Conservation (phyloP, 2,113 vertebrate genomes). For the Origma solitaria region DNA sequence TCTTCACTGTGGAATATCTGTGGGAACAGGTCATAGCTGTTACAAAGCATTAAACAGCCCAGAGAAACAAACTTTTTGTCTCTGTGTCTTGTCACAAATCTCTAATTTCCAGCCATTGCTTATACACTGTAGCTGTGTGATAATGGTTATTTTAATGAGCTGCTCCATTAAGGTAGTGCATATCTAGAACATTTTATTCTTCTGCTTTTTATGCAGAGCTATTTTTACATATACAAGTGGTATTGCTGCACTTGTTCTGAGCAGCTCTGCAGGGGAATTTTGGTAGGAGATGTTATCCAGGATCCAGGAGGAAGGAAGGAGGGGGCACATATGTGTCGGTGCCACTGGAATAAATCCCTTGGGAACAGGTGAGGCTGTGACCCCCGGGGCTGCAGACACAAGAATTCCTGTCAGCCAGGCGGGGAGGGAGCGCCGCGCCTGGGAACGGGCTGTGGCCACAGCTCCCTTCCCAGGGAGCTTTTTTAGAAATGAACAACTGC, state of each 20-base stretch:
- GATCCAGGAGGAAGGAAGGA: neutral
- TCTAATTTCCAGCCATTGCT: neutral
- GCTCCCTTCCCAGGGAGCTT: neutral
- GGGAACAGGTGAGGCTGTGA: constrained; percentile 15
- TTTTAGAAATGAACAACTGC: neutral
- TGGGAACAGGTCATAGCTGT: neutral
- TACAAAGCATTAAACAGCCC: neutral
- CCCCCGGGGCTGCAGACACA: neutral
- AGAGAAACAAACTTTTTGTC: neutral
- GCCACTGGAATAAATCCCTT: neutral
- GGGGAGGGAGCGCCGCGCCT: rapidly evolving
- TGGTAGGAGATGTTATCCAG: neutral
- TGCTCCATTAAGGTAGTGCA: neutral
- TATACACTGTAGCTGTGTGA: neutral
- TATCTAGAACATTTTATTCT: neutral
- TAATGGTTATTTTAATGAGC: neutral
- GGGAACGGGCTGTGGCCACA: rapidly evolving
- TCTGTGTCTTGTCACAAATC: neutral
- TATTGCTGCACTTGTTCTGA: neutral
- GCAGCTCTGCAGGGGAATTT: neutral
- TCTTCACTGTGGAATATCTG: neutral
- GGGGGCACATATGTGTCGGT: neutral
- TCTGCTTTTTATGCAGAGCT: neutral
- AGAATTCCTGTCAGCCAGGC: neutral
- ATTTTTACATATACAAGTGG: neutral